Percentiles rank a stretch among this genome's conserved stretches.
Evolutionary conservation across 2,888 invertebrate species (phyloP).

Genomic region (Neoaliturus tenellus): DNA sequence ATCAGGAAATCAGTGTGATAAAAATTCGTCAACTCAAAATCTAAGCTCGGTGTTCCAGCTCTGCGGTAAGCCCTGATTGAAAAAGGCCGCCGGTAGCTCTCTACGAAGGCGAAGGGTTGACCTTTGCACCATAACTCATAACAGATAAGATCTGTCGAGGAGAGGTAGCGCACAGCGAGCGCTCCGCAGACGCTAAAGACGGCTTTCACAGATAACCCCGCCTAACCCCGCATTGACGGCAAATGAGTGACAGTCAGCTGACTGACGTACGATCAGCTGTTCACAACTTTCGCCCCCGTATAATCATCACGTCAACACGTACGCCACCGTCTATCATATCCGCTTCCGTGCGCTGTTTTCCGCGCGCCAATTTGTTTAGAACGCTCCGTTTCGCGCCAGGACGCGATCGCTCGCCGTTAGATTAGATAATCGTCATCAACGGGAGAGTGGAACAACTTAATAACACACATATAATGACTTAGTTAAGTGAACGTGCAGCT

Average conservation of each 20-base stretch:
- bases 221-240: not conserved
- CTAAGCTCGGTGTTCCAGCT: too few species aligned
- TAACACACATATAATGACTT: not conserved
- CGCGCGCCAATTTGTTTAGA: constrained; percentile 11
- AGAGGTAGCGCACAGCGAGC: not conserved
- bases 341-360: not conserved
- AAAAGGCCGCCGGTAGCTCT: not conserved
- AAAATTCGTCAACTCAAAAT: too few species aligned
- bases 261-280: not conserved
- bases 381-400: not conserved
- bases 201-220: constrained; percentile 24
- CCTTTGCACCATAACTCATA: not conserved
- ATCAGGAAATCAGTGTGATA: too few species aligned
- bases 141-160: constrained; percentile 1
- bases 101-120: not conserved
- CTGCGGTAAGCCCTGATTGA: not conserved
- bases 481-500: not conserved
- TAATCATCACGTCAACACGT: constrained; percentile 12
- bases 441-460: not conserved
- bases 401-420: not conserved
- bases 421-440: constrained; percentile 1
- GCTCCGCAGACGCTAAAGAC: not conserved
- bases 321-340: not conserved
- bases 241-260: not conserved
- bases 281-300: not conserved